Evolutionary conservation across 1,140 invertebrate genomes (phyloP), one percentile per base, ranked within the genome.

Genomic region (Apis florea): DNA sequence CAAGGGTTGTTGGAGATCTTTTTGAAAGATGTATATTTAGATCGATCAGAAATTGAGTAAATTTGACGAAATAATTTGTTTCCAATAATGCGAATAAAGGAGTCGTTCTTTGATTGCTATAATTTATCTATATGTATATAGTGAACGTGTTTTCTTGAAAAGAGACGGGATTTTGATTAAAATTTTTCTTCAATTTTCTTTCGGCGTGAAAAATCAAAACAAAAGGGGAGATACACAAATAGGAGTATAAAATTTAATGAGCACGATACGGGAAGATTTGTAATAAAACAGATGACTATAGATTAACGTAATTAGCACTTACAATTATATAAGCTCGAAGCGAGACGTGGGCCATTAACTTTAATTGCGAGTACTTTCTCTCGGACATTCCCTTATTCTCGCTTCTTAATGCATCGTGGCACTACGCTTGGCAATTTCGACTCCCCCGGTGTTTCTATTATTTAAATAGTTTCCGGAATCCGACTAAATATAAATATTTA

Each of bases 281-380:
- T 58, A 49, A 40, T 3, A 24, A 24, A 47, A 31, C 13, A 24
- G 51, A 76, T 9, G 13, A 58, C 13, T 21, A 47, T 26, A 58
- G 53, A 77, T 77, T 53, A 56, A n/a, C 12, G 53, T 68, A 77
- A 49, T 77, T 68, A 77, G 64, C 75, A 77, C 67, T 77, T 58
- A 77, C 64, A 68, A 77, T 77, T 68, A 58, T 40, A 77, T 58
- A 58, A 56, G 75, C 64, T 77, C 26, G 31, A 68, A 26, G 21
- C 40, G 40, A 56, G 53, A 77, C 75, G 56, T 0, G 75, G n/a
- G 1, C 53, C 75, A 59, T 77, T 77, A 77, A 58, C 53, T 77
- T 64, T 77, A 68, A 77, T 77, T 77, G 75, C 75, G 13, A 47
- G 63, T 77, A 77, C 58, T 68, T 68, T 77, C 53, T 49, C 64